Percentiles rank a stretch among this genome's conserved stretches.
Conservation (phyloP, 2,113 vertebrate genomes). For the Actenoides hombroni region DNA sequence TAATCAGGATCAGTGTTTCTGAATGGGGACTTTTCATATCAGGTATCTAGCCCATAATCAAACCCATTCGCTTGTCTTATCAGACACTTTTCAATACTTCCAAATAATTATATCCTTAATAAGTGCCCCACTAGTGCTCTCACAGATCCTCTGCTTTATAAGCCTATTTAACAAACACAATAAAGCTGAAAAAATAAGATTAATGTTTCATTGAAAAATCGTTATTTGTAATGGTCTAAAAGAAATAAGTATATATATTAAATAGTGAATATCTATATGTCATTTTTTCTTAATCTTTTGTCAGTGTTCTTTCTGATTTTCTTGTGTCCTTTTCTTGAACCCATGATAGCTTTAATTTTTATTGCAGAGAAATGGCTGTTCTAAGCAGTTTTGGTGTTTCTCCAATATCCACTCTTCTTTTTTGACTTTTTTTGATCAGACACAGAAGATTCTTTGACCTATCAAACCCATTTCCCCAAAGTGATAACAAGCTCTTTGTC, state of each 20-base stretch:
- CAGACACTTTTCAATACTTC: not conserved
- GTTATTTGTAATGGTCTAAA: not conserved
- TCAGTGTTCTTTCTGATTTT: not conserved
- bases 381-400: not conserved
- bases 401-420: not conserved
- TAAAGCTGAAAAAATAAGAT: not conserved
- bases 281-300: not conserved
- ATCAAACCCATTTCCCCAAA: not conserved
- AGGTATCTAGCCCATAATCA: not conserved
- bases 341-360: not conserved
- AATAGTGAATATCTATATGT: fast-evolving
- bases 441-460: not conserved
- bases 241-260: not conserved
- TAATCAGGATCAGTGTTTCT: not conserved
- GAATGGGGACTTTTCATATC: not conserved
- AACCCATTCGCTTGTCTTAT: not conserved
- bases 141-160: not conserved
- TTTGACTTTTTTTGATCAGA: not conserved
- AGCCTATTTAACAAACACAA: not conserved
- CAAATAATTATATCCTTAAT: not conserved
- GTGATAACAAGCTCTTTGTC: not conserved
- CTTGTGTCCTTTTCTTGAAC: not conserved
- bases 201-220: not conserved
- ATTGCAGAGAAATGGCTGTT: not conserved
- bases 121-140: not conserved